These are phyloP conservation scores for Sapajus apella DNA, from an alignment of 2,113 vertebrate genomes.

Conservation along the genomic window DNA sequence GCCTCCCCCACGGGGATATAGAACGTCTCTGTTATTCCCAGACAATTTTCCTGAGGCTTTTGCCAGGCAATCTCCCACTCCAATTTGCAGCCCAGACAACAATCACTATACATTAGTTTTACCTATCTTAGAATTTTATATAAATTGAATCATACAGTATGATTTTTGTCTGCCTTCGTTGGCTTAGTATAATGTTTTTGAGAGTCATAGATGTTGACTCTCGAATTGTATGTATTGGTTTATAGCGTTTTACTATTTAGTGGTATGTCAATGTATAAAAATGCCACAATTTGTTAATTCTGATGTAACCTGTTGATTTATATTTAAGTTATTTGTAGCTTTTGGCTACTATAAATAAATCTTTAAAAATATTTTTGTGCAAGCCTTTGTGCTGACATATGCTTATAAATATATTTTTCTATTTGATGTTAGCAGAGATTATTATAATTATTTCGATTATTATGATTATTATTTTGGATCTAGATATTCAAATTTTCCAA, in stretches of 20 bases:
- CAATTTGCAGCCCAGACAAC: not conserved
- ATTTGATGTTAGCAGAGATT: not conserved
- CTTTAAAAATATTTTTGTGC: not conserved
- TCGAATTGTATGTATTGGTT: not conserved
- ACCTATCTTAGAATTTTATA: not conserved
- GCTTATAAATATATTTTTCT: not conserved
- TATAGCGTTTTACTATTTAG: not conserved
- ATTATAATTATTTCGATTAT: not conserved
- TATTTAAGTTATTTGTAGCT: not conserved
- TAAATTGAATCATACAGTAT: not conserved
- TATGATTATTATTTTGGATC: not conserved
- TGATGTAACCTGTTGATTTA: not conserved
- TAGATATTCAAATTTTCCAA: not conserved
- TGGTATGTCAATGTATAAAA: not conserved
- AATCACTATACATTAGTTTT: not conserved
- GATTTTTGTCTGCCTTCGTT: not conserved
- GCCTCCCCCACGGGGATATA: too few species aligned
- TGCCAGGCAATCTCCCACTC: not conserved
- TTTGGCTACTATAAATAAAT: not conserved
- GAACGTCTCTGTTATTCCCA: not conserved
- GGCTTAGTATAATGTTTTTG: not conserved
- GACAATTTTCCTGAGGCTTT: not conserved
- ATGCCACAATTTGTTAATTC: not conserved
- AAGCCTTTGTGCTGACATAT: not conserved
- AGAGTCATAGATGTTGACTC: not conserved